Conservation (phyloP, 2,888 invertebrate species). For the Mimas tiliae region DNA sequence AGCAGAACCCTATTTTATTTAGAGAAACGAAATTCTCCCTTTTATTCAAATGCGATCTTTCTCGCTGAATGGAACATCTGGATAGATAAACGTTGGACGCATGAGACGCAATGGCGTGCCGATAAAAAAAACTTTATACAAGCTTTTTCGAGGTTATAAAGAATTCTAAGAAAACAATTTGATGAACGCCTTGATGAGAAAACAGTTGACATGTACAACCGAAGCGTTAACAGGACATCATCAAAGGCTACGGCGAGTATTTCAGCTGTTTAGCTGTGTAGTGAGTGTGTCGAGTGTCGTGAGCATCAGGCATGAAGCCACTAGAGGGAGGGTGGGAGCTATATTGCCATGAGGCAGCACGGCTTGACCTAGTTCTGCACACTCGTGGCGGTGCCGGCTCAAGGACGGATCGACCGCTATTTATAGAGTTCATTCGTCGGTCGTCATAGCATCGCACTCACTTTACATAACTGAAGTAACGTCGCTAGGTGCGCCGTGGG, state of each 20-base stretch:
- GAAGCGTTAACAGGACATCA: conserved; percentile 12
- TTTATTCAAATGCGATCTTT: conserved; percentile 47
- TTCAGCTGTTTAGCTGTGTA: conserved; percentile 47
- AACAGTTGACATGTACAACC: not conserved
- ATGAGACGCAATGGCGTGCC: conserved; percentile 14
- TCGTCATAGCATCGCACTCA: conserved; percentile 72
- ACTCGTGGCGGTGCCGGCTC: conserved; percentile 74
- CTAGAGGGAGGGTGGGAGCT: conserved; percentile 44
- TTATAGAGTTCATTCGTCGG: conserved; percentile 79
- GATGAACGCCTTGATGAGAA: conserved; percentile 1
- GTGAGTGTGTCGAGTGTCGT: not conserved
- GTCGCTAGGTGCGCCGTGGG: conserved; percentile 61
- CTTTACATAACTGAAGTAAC: conserved; percentile 77
- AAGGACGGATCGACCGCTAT: conserved; percentile 83
- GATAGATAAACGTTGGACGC: conserved; percentile 32
- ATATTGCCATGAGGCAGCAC: conserved; percentile 65
- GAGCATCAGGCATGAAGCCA: conserved; percentile 38
- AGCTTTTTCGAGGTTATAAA: conserved; percentile 25
- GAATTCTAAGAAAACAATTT: conserved; percentile 2
- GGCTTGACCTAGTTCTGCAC: conserved; percentile 79
- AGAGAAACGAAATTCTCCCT: conserved; percentile 52
- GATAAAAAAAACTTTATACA: conserved; percentile 22
- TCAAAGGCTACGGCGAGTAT: conserved; percentile 50
- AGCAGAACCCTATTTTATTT: conserved; percentile 49
- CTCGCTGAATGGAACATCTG: conserved; percentile 56